phyloP scores from a whole-genome alignment of 2,113 vertebrate genomes.

The Scolopax mira region DNA sequence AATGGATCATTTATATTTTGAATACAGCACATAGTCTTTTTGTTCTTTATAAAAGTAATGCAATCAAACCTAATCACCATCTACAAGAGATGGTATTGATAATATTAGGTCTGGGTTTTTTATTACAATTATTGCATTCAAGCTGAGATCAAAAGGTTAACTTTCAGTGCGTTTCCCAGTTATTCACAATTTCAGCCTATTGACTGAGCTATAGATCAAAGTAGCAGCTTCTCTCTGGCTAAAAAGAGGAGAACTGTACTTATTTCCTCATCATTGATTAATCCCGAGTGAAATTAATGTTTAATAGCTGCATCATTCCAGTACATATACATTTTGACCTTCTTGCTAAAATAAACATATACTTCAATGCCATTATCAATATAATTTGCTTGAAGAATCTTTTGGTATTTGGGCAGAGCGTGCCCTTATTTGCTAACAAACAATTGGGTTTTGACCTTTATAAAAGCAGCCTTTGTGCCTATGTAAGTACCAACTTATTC shows the following conservation, averaged over 20 bases:
- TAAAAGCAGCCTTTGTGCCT: not conserved
- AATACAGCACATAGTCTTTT: not conserved
- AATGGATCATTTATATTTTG: conserved; percentile 53
- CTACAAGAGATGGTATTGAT: not conserved
- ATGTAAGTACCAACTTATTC: not conserved
- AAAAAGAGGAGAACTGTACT: conserved; percentile 6
- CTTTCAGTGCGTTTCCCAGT: not conserved
- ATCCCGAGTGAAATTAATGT: conserved; percentile 11
- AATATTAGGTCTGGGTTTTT: not conserved
- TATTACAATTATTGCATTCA: conserved; percentile 35
- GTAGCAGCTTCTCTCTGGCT: conserved; percentile 6
- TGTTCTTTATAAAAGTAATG: conserved; percentile 46
- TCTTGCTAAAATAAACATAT: conserved; percentile 52
- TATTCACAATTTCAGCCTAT: conserved; percentile 57
- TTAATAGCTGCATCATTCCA: conserved; percentile 42
- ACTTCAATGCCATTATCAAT: conserved; percentile 9
- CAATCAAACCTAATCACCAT: conserved; percentile 43
- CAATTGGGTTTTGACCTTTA: not conserved
- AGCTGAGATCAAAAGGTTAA: conserved; percentile 28
- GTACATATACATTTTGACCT: conserved; percentile 21
- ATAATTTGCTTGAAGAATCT: not conserved
- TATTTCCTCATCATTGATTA: conserved; percentile 48
- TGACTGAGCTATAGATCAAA: conserved; percentile 40
- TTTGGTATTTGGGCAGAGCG: not conserved
- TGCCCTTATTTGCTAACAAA: not conserved